Conservation (phyloP, 2,888 invertebrate species). For the Melipona beecheii region DNA sequence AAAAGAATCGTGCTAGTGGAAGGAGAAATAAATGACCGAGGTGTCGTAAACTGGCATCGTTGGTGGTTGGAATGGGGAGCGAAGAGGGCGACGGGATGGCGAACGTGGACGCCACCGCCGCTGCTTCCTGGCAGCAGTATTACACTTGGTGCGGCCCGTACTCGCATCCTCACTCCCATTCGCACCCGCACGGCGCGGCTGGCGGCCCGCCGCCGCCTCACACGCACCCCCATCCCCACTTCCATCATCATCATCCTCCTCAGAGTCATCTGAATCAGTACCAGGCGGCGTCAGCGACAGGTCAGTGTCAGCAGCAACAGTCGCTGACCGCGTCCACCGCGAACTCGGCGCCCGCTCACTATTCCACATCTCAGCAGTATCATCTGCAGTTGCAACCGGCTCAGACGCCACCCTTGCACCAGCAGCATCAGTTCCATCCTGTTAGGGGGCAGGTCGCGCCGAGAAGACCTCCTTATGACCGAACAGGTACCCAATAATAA, state of each 20-base stretch:
- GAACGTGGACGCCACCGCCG: constrained; percentile 73
- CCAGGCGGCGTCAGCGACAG: constrained; percentile 30
- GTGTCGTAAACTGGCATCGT: constrained; percentile 26
- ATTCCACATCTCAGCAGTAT: constrained; percentile 73
- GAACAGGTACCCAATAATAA: constrained; percentile 68
- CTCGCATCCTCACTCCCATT: constrained; percentile 71
- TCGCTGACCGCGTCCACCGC: constrained; percentile 58
- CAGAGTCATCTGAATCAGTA: constrained; percentile 67
- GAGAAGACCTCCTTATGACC: constrained; percentile 68
- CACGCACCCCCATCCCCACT: constrained; percentile 64
- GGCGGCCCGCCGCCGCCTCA: constrained; percentile 68
- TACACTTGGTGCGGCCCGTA: constrained; percentile 77
- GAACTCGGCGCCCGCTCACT: constrained; percentile 62
- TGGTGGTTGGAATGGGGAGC: constrained; percentile 72
- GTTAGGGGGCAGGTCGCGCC: constrained; percentile 62
- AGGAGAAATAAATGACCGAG: not conserved
- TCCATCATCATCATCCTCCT: constrained; percentile 42
- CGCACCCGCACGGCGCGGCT: constrained; percentile 48
- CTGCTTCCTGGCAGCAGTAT: constrained; percentile 80
- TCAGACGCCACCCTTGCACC: constrained; percentile 75
- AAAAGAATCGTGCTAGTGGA: not conserved
- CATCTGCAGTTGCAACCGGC: constrained; percentile 73
- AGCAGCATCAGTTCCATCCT: constrained; percentile 74
- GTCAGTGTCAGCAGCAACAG: constrained; percentile 65
- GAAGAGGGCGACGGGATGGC: constrained; percentile 74